Conservation (phyloP, 2,113 vertebrate genomes). For the Mustelus asterias region DNA sequence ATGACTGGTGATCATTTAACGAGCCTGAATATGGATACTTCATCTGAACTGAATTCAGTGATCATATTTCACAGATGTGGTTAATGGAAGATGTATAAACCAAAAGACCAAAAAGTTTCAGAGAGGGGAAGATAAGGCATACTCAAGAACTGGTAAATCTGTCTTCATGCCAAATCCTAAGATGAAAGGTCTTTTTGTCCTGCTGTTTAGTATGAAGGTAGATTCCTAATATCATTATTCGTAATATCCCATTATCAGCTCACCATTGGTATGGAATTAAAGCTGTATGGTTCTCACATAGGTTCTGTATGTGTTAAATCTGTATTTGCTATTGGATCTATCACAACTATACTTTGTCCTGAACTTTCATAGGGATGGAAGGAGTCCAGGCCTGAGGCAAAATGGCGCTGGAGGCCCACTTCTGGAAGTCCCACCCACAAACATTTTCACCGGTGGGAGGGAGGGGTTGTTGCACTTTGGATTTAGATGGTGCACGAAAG, state of each 20-base stretch:
- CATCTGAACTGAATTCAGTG: neutral
- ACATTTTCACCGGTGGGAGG: too few relatives aligned
- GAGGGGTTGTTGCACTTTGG: too few relatives aligned
- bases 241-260: neutral
- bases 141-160: neutral
- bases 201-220: neutral
- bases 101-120: too few relatives aligned
- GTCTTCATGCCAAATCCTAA: neutral
- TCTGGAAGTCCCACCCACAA: too few relatives aligned
- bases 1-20: neutral
- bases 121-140: neutral
- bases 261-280: neutral
- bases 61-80: neutral
- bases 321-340: neutral
- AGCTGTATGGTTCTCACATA: neutral
- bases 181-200: neutral
- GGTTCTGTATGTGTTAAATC: neutral
- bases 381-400: too few relatives aligned
- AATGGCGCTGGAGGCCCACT: too few relatives aligned
- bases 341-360: neutral
- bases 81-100: neutral
- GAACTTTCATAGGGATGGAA: too few relatives aligned
- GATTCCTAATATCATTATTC: neutral
- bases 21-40: neutral
- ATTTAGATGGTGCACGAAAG: too few relatives aligned